These are phyloP conservation scores for Salvelinus sp. DNA, from an alignment of 2,113 vertebrate species.

Conservation along the genomic window DNA sequence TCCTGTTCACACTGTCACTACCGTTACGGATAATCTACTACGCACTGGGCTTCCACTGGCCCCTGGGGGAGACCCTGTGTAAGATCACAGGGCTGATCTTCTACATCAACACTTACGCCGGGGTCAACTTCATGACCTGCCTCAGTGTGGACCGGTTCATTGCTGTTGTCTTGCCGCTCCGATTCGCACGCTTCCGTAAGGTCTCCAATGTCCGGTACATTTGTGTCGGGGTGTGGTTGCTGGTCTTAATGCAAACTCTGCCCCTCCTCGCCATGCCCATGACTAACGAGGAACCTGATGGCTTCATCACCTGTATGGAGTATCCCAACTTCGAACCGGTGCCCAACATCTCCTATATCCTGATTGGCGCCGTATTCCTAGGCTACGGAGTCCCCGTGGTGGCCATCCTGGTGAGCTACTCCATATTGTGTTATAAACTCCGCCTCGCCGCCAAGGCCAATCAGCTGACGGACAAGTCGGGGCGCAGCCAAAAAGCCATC, in stretches of 20 bases:
- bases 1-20: conserved; percentile 86
- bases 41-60: conserved; percentile 88
- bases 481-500: conserved; percentile 90
- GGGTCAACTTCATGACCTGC: conserved; percentile 97
- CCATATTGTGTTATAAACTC: conserved; percentile 87
- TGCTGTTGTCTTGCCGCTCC: conserved; percentile 88
- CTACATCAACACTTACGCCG: conserved; percentile 93
- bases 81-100: conserved; percentile 83
- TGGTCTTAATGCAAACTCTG: conserved; percentile 89
- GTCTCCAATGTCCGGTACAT: conserved; percentile 82
- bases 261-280: conserved; percentile 82
- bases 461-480: conserved; percentile 86
- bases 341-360: conserved; percentile 76
- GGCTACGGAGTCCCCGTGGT: conserved; percentile 84
- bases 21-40: conserved; percentile 90
- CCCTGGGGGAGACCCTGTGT: conserved; percentile 80
- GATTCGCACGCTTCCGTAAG: conserved; percentile 81
- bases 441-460: conserved; percentile 83
- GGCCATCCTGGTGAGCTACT: conserved; percentile 88
- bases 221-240: conserved; percentile 83
- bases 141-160: conserved; percentile 93
- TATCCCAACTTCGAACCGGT: conserved; percentile 90
- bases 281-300: conserved; percentile 67
- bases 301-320: conserved; percentile 89
- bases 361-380: conserved; percentile 86